Conservation (phyloP, 2,888 invertebrate species). For the Leptopilina syphax region DNA sequence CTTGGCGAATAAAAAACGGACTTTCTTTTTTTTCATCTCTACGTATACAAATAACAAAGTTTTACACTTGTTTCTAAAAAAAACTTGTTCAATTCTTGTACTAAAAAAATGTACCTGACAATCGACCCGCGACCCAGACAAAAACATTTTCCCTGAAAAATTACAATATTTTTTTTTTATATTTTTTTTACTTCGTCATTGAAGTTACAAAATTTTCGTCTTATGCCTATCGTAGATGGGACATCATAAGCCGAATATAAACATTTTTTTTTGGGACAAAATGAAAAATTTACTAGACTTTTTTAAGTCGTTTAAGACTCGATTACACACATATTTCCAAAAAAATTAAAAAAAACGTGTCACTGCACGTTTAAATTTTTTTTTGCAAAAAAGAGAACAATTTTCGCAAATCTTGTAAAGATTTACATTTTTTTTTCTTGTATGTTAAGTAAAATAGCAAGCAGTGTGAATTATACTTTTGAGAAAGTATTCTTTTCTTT, state of each 20-base stretch:
- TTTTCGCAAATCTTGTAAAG: slow-evolving; percentile 15
- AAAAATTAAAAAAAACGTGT: neutral
- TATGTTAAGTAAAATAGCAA: slow-evolving; percentile 32
- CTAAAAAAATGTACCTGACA: slow-evolving; percentile 25
- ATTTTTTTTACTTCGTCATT: slow-evolving; percentile 7
- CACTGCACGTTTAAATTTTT: neutral
- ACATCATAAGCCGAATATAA: slow-evolving; percentile 28
- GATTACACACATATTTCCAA: slow-evolving; percentile 1
- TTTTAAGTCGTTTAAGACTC: slow-evolving; percentile 9
- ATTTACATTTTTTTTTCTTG: neutral
- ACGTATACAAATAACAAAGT: slow-evolving; percentile 34
- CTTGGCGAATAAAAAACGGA: slow-evolving; percentile 34
- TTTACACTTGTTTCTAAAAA: slow-evolving; percentile 30
- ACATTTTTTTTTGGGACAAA: slow-evolving; percentile 1
- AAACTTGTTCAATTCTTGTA: slow-evolving; percentile 33
- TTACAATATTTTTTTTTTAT: slow-evolving; percentile 13
- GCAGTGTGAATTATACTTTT: slow-evolving; percentile 21
- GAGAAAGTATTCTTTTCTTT: slow-evolving; percentile 17
- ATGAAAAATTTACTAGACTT: slow-evolving; percentile 6
- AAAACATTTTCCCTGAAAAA: slow-evolving; percentile 39
- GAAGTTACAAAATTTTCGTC: slow-evolving; percentile 25
- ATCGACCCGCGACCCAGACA: slow-evolving; percentile 36
- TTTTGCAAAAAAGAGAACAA: neutral
- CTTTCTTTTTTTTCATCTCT: neutral
- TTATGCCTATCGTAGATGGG: slow-evolving; percentile 2